Conservation (phyloP, 2,888 invertebrate genomes). For the Drosophila subsilvestris region DNA sequence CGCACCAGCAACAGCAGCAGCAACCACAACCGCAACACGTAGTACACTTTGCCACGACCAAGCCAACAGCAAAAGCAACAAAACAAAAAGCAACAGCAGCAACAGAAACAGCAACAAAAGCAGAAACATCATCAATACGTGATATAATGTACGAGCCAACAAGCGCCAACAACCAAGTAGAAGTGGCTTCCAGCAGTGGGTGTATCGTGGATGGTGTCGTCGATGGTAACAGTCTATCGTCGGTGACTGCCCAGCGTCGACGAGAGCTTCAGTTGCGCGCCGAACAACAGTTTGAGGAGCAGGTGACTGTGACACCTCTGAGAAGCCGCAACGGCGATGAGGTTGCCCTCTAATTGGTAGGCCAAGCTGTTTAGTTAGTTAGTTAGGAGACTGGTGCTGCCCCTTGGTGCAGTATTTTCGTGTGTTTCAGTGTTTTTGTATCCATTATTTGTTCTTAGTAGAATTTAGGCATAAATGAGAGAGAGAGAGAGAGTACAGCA, state of each 20-base stretch:
- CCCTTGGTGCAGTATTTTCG: conserved; percentile 39
- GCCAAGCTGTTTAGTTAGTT: conserved; percentile 30
- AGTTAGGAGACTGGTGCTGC: conserved; percentile 52
- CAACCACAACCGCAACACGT: conserved; percentile 51
- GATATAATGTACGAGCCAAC: conserved; percentile 69
- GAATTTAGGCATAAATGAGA: conserved; percentile 42
- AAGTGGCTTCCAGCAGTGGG: conserved; percentile 47
- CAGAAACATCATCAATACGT: conserved; percentile 62
- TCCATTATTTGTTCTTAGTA: conserved; percentile 43
- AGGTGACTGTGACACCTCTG: conserved; percentile 65
- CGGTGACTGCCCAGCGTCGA: conserved; percentile 76
- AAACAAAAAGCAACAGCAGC: conserved; percentile 43
- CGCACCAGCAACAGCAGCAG: conserved; percentile 49
- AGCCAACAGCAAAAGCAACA: conserved; percentile 29
- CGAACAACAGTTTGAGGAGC: conserved; percentile 70
- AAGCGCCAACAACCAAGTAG: conserved; percentile 57
- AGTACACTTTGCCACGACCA: conserved; percentile 47
- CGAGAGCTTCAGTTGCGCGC: conserved; percentile 72
- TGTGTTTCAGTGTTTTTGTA: conserved; percentile 44
- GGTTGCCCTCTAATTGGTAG: conserved; percentile 74
- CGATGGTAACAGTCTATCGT: conserved; percentile 29
- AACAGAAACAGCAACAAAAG: conserved; percentile 36
- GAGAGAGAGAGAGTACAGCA: too few species aligned
- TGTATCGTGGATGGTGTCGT: conserved; percentile 16
- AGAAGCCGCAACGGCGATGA: conserved; percentile 76